Evolutionary conservation across 2,888 invertebrate species (phyloP), one percentile per base, ranked within the genome.

Genomic region (Sinotaia quadrata): DNA sequence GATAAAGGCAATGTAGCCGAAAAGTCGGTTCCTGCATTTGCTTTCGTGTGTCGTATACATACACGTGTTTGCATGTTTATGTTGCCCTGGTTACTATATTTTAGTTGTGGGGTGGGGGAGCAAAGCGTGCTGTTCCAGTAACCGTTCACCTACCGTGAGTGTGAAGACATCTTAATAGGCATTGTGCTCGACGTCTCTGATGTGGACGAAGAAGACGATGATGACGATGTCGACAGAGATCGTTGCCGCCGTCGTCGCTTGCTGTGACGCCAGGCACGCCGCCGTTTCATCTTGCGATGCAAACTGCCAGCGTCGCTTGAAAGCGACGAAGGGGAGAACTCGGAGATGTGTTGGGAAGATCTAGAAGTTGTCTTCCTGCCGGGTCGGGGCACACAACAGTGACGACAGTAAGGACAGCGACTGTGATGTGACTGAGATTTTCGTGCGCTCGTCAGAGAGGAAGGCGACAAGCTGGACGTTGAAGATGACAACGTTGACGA

Each of bases 391-490:
- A 12, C 49, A 7, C 49, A 7, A 29, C 63, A 63, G 18, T 63
- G 63, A 37, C 52, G 63, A 31, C 63, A 63, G 63, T 63, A 54
- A 15, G 51, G 63, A 54, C 63, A 63, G 12, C 63, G 27, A 54
- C 24, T 37, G 12, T 37, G 63, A 18, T 27, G 63, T 37, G n/a
- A n/a, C n/a, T n/a, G n/a, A n/a, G n/a, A 8, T 18, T 41, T 18
- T 18, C 18, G 47, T 41, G 63, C 5, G 4, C n/a, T 4, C 37
- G 34, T 18, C 63, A 54, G 34, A 49, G 33, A 21, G 61, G 33
- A 37, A 4, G 58, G n/a, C 41, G 41, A 31, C 44, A 60, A 12
- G 59, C 41, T 33, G 60, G 33, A 10, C n/a, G 21, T 31, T 47
- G 37, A 21, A 24, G 54, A 37, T 31, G 52, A 54, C 4, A 31